Base-by-base conservation (phyloP, 2,888 invertebrate genomes). In the Raillietiella orientalis region DNA sequence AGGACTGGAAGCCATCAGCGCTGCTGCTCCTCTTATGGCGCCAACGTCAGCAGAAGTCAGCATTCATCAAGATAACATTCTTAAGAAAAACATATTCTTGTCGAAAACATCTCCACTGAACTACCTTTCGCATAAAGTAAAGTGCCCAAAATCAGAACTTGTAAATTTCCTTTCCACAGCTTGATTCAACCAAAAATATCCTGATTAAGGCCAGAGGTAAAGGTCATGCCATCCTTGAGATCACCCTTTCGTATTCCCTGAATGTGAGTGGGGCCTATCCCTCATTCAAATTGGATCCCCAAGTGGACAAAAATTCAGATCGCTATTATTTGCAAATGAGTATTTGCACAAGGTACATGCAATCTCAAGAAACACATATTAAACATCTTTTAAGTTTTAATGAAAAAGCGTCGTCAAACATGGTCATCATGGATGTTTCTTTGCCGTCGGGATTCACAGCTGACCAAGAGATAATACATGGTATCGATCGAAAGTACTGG, bases 381-480 rank as follows among this genome's bases (percentile, higher is more conserved):
- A 8, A 10, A 14, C 22, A n/a, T 12, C 11, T 23, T 22, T 16
- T 17, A 3, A 66, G 66, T 32, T 69, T 62, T 41, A 63, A 64
- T 2, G 49, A 53, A 28, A 58, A 45, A 35, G 39, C 27, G 44
- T 58, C 59, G 34, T 72, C 72, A 31, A 84, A 84, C 34, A 67
- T 84, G 63, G 71, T 75, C 8, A 66, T 84, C 1, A 66, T 84
- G 56, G 77, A 79, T 39, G 66, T 84, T 0, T 62, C 62, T 31
- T 52, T 87, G 30, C 79, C 82, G 0, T 79, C 79, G 2, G 84
- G 87, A n/a, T 87, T 69, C 42, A 59, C 69, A 1, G 69, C 72
- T 1, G 74, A 79, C 36, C 38, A 42, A 48, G 59, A 33, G 63
- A 40, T 46, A 65, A 36, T 66, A 63, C 22, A 8, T 6, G 6